phyloP scores from a whole-genome alignment of 2,888 invertebrate species.

The Tipula vernalis region DNA sequence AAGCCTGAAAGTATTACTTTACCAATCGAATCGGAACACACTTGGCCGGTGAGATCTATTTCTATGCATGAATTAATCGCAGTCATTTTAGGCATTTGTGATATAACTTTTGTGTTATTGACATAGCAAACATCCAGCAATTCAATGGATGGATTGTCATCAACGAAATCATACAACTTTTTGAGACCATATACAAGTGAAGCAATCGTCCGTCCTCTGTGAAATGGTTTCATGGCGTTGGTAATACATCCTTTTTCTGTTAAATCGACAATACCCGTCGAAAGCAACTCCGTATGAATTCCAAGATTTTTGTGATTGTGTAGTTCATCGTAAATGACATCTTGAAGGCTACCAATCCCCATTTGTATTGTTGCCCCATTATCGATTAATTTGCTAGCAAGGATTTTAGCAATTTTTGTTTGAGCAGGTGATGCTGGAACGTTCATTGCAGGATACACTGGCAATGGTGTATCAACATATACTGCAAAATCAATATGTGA shows the following conservation, averaged over 20 bases:
- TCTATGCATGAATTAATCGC: slow-evolving; percentile 96
- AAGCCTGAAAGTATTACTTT: slow-evolving; percentile 58
- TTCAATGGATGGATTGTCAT: slow-evolving; percentile 89
- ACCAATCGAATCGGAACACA: slow-evolving; percentile 88
- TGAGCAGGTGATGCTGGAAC: slow-evolving; percentile 44
- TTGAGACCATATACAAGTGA: slow-evolving; percentile 85
- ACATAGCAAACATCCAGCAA: slow-evolving; percentile 84
- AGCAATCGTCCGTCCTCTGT: slow-evolving; percentile 80
- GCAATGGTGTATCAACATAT: slow-evolving; percentile 51
- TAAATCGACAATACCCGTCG: slow-evolving; percentile 83
- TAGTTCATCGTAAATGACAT: slow-evolving; percentile 72
- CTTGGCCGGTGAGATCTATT: slow-evolving; percentile 86
- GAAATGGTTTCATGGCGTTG: slow-evolving; percentile 68
- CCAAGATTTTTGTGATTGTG: slow-evolving; percentile 84
- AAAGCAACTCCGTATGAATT: slow-evolving; percentile 96
- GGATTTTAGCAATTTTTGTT: slow-evolving; percentile 67
- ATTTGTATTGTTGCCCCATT: slow-evolving; percentile 84
- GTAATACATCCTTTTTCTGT: slow-evolving; percentile 78
- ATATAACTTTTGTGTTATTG: slow-evolving; percentile 70
- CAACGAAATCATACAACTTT: slow-evolving; percentile 79
- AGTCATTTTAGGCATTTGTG: slow-evolving; percentile 80
- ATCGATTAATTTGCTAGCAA: slow-evolving; percentile 80
- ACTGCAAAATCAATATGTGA: slow-evolving; percentile 87
- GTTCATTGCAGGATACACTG: slow-evolving; percentile 47
- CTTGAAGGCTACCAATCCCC: slow-evolving; percentile 93